Evolutionary conservation across 2,888 invertebrate genomes (phyloP).

Genomic region (Acanthoscelides obtectus): DNA sequence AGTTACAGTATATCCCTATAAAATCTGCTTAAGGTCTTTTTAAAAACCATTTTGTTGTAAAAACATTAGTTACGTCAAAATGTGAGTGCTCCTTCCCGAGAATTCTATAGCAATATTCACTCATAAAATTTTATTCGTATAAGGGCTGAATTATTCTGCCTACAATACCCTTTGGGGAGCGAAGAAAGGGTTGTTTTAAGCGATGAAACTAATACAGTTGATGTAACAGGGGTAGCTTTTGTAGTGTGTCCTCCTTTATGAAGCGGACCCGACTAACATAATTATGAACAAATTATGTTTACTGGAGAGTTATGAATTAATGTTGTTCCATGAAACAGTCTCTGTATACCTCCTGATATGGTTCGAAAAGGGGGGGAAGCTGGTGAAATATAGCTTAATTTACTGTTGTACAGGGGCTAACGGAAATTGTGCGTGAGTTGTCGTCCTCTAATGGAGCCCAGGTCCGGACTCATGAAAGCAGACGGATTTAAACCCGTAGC

Average conservation of each 20-base stretch:
- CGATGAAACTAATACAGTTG: neutral
- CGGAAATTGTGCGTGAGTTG: neutral
- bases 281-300: neutral
- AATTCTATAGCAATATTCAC: neutral
- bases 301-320: neutral
- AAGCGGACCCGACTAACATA: neutral
- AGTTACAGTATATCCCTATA: too few species aligned
- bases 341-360: neutral
- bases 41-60: too few species aligned
- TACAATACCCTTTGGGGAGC: neutral
- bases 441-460: too few species aligned
- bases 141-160: neutral
- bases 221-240: neutral
- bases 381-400: neutral
- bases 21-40: too few species aligned
- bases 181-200: neutral
- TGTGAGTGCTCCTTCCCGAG: too few species aligned
- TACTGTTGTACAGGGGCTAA: neutral
- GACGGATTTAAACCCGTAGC: too few species aligned
- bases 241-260: neutral
- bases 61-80: too few species aligned
- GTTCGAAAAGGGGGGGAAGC: neutral
- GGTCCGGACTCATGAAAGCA: too few species aligned
- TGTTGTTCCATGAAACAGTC: neutral
- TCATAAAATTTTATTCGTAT: neutral